These are phyloP conservation scores for Cydia pomonella DNA, from an alignment of 1,140 invertebrate species.

Conservation along the genomic window DNA sequence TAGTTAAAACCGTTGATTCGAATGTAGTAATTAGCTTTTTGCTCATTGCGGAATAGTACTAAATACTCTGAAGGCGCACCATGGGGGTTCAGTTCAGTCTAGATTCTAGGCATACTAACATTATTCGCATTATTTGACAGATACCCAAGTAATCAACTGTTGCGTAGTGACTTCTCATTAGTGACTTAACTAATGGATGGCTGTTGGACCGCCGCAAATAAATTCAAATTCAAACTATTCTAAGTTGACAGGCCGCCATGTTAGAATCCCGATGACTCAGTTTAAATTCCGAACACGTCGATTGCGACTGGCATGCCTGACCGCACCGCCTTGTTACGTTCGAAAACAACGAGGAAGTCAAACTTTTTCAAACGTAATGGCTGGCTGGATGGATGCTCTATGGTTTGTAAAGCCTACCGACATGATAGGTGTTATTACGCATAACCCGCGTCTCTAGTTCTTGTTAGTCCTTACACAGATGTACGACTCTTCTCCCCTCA, in stretches of 20 bases:
- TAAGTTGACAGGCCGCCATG: slow-evolving; percentile 60
- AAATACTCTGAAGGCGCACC: neutral
- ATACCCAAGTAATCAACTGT: neutral
- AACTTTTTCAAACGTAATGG: slow-evolving; percentile 27
- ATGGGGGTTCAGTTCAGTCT: neutral
- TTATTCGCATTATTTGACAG: slow-evolving; percentile 16
- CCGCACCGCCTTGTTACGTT: slow-evolving; percentile 49
- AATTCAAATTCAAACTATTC: slow-evolving; percentile 35
- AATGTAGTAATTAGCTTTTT: slow-evolving; percentile 2
- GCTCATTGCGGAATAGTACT: neutral
- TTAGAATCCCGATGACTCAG: slow-evolving; percentile 70
- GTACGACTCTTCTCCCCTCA: neutral
- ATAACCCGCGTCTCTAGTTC: slow-evolving; percentile 17
- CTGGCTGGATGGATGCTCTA: slow-evolving; percentile 13
- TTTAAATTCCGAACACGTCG: slow-evolving; percentile 70
- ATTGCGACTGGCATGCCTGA: slow-evolving; percentile 43
- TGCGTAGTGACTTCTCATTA: neutral
- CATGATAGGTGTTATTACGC: slow-evolving; percentile 23
- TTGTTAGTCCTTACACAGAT: slow-evolving; percentile 10
- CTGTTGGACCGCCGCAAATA: slow-evolving; percentile 5
- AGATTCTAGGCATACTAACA: neutral
- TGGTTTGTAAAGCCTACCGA: slow-evolving; percentile 8
- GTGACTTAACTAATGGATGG: neutral
- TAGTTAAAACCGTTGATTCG: neutral
- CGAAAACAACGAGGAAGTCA: slow-evolving; percentile 35